These are phyloP conservation scores for Pardosa pseudoannulata DNA, from an alignment of 2,888 invertebrate species.

Conservation along the genomic window DNA sequence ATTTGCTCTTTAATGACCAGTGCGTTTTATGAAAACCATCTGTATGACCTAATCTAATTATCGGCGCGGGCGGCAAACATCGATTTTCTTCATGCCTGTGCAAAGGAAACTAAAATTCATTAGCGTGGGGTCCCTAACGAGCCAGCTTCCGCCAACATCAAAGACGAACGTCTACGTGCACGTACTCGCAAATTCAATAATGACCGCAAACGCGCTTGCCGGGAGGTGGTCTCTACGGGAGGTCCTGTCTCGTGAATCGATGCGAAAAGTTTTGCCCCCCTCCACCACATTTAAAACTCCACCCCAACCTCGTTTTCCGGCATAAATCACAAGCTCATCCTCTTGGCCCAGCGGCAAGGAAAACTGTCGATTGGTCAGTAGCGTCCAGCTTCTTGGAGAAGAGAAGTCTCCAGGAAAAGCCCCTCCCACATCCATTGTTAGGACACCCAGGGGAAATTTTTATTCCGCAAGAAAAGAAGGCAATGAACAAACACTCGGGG, in stretches of 20 bases:
- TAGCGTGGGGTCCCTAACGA: slow-evolving; percentile 47
- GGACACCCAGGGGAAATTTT: slow-evolving; percentile 25
- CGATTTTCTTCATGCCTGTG: slow-evolving; percentile 70
- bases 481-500: no score
- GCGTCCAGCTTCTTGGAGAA: slow-evolving; percentile 60
- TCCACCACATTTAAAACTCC: slow-evolving; percentile 49
- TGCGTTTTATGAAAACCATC: slow-evolving; percentile 72
- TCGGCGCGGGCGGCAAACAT: slow-evolving; percentile 63
- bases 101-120: slow-evolving; percentile 71
- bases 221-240: slow-evolving; percentile 57
- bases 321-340: slow-evolving; percentile 65
- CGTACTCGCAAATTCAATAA: slow-evolving; percentile 72
- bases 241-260: slow-evolving; percentile 57
- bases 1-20: slow-evolving; percentile 71
- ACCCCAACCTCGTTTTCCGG: slow-evolving; percentile 49
- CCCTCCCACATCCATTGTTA: slow-evolving; percentile 44
- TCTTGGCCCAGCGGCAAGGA: slow-evolving; percentile 56
- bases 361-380: slow-evolving; percentile 69
- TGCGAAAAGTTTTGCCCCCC: slow-evolving; percentile 63
- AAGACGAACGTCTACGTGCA: slow-evolving; percentile 67
- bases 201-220: slow-evolving; percentile 64
- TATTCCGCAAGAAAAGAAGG: neutral
- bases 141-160: slow-evolving; percentile 34
- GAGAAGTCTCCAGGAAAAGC: slow-evolving; percentile 35
- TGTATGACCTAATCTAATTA: slow-evolving; percentile 71